Base-by-base conservation (phyloP, 2,888 invertebrate genomes). In the Hedya salicella region DNA sequence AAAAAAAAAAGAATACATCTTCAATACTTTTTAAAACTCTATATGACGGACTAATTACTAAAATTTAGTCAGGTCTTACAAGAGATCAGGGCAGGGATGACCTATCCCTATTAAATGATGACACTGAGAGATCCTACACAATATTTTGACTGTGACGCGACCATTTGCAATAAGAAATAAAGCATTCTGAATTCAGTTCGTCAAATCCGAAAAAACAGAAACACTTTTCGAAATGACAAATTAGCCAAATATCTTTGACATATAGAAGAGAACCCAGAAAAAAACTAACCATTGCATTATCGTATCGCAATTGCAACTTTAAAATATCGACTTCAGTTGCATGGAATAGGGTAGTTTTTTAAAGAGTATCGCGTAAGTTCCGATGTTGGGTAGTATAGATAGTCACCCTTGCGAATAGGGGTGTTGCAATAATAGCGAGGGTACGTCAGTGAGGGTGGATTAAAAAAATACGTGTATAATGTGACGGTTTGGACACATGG, bases 381-480 rank as follows among this genome's bases (percentile, higher is more conserved):
- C 5, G 40, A 14, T 2, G n/a, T 9, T 54, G 14, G 0, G 3
- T n/a, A 14, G 40, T 21, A 14, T 11, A 14, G 5, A 11, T 3
- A 42, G 50, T 66, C 46, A 32, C 67, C 68, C 71, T 65, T 48
- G 46, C 32, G 52, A 65, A 53, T 17, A 57, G 72, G 87, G 87
- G 86, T 81, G 84, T 81, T 75, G 75, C 75, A 80, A 83, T 81
- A 84, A 87, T 80, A 80, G 82, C 73, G 68, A 75, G 80, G 83
- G 80, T 71, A 76, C 74, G 78, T 73, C 73, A 75, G 71, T 74
- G 74, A 71, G 74, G 60, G 57, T 49, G 62, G 68, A 66, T 68
- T 64, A 61, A 62, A 61, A 62, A 66, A 72, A 69, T 60, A 67
- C 46, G 46, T 30, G 62, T 56, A 56, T 56, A 63, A 56, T 48